phyloP scores from a whole-genome alignment of 2,888 invertebrate species.

The Ophraella communa region DNA sequence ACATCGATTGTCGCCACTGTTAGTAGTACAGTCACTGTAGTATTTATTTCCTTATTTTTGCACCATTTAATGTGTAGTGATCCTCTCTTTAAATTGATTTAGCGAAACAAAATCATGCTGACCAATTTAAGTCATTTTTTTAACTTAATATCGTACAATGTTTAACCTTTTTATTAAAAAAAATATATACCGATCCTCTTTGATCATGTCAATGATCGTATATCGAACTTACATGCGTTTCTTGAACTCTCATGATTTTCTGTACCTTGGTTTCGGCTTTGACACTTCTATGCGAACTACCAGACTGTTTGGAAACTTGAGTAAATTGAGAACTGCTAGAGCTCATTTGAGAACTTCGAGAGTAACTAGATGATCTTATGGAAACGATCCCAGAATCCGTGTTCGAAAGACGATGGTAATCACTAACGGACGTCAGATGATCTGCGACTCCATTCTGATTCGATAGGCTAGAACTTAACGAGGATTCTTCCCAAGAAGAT shows the following conservation, averaged over 20 bases:
- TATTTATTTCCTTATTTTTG: too few relatives aligned
- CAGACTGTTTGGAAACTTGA: slow-evolving; percentile 48
- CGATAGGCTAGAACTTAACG: slow-evolving; percentile 52
- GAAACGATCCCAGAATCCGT: slow-evolving; percentile 69
- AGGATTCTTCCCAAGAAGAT: slow-evolving; percentile 56
- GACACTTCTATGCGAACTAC: slow-evolving; percentile 41
- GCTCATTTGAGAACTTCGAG: slow-evolving; percentile 69
- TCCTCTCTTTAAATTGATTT: too few relatives aligned
- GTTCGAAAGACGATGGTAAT: slow-evolving; percentile 57
- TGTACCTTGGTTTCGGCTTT: slow-evolving; percentile 50
- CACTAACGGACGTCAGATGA: slow-evolving; percentile 46
- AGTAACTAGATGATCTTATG: slow-evolving; percentile 67
- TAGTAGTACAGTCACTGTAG: too few relatives aligned
- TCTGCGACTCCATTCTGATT: slow-evolving; percentile 47
- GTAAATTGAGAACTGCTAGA: slow-evolving; percentile 58
- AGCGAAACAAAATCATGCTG: too few relatives aligned
- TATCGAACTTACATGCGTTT: slow-evolving; percentile 38
- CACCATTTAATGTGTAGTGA: too few relatives aligned
- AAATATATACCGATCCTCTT: too few relatives aligned
- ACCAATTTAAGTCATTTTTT: too few relatives aligned
- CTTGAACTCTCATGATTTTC: slow-evolving; percentile 38
- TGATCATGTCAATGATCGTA: too few relatives aligned
- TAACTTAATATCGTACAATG: too few relatives aligned
- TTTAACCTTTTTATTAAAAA: too few relatives aligned
- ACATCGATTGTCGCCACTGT: too few relatives aligned